A percentile compares a stretch with the other conserved stretches of the same genome.
These are phyloP conservation scores for human (Homo sapiens) DNA, from an alignment of 2,113 vertebrate genomes.

Conservation along the genomic window DNA sequence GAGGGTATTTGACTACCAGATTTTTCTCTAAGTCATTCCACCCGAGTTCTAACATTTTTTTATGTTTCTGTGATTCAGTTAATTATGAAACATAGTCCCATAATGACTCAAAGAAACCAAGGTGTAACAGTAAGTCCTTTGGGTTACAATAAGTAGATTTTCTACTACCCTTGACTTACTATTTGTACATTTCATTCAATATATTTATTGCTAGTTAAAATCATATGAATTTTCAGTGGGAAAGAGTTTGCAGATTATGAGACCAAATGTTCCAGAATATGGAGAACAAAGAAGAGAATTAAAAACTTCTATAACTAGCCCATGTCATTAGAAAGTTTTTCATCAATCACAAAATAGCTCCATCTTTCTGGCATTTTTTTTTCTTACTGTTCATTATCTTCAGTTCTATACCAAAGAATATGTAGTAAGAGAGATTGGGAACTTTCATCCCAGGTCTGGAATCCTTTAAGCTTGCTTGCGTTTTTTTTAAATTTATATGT, in stretches of 20 bases:
- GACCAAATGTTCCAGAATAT: not conserved
- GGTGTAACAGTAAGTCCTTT: not conserved
- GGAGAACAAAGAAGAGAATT: not conserved
- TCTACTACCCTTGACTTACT: not conserved
- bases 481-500: slow-evolving; percentile 21
- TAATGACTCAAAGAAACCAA: not conserved
- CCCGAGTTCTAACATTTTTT: not conserved
- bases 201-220: slow-evolving; percentile 24
- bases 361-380: not conserved
- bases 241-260: not conserved
- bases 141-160: not conserved
- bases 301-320: not conserved
- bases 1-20: not conserved
- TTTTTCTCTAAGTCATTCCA: not conserved
- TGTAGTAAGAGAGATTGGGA: not conserved
- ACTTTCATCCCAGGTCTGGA: not conserved
- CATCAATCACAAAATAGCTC: not conserved
- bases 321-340: not conserved
- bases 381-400: not conserved
- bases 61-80: not conserved
- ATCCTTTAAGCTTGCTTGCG: slow-evolving; percentile 25
- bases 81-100: not conserved
- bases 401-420: not conserved
- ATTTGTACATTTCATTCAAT: not conserved
- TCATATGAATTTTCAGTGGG: not conserved